Conservation (phyloP, 30 jellyfish, hydroid and myxozoan genomes). For the Aurelia aurita region DNA sequence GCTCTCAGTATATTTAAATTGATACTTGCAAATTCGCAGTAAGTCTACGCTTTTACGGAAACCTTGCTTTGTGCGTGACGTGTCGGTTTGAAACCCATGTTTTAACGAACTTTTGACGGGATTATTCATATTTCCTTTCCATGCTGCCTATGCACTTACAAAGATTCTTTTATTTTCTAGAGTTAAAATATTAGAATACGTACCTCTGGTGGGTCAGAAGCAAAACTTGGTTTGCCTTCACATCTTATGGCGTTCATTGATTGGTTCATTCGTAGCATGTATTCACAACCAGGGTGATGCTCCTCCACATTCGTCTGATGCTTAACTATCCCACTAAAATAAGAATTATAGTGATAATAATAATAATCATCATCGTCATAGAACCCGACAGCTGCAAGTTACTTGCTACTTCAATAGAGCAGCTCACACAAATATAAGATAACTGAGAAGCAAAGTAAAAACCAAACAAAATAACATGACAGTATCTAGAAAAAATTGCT, state of each 20-base stretch:
- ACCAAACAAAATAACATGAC: no score
- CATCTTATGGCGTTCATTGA: conserved; percentile 4
- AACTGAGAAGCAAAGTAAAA: no score
- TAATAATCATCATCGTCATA: neutral
- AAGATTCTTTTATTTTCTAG: neutral
- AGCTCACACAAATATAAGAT: no score
- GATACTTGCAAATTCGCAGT: no score
- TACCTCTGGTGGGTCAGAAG: conserved; percentile 85
- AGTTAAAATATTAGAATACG: neutral
- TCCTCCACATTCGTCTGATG: conserved; percentile 74
- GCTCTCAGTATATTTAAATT: no score
- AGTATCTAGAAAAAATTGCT: no score
- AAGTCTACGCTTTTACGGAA: no score
- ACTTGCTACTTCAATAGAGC: no score
- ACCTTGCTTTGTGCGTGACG: no score
- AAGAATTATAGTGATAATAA: neutral
- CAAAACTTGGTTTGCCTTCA: conserved; percentile 56
- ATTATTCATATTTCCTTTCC: neutral
- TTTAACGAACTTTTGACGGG: no score
- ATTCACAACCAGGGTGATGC: conserved; percentile 74
- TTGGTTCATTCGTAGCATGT: conserved; percentile 6
- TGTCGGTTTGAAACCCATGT: no score
- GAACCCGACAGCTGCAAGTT: no score
- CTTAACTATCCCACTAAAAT: conserved; percentile 74
- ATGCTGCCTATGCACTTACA: neutral